These are phyloP conservation scores for Dipodomys stephensi DNA, from an alignment of 2,113 vertebrate species.

Conservation along the genomic window DNA sequence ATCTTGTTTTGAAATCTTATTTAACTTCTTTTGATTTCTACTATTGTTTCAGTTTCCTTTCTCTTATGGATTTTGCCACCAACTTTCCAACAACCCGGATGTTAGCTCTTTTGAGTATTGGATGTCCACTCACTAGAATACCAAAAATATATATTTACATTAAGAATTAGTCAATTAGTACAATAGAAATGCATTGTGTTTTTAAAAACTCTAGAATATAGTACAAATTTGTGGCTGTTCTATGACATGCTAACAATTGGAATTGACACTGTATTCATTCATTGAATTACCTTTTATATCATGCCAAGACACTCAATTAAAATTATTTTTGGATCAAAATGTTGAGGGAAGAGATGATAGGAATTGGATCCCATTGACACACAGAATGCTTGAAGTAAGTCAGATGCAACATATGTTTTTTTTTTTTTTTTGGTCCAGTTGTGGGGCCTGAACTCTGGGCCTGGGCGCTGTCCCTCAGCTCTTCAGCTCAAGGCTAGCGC, in stretches of 20 bases:
- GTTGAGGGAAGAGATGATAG: not conserved
- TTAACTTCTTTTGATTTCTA: constrained; percentile 6
- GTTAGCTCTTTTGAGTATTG: constrained; percentile 79
- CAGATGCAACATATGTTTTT: not conserved
- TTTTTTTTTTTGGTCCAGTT: too few relatives aligned
- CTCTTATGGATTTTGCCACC: constrained; percentile 75
- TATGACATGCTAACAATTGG: not conserved
- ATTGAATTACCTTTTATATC: not conserved
- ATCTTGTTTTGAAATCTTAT: not conserved
- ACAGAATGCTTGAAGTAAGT: not conserved
- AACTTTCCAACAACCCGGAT: constrained; percentile 80
- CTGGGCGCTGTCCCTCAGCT: too few relatives aligned
- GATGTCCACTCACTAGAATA: constrained; percentile 72
- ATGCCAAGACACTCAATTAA: not conserved
- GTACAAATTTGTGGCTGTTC: not conserved
- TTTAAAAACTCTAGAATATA: constrained; percentile 9
- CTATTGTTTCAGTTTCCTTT: constrained; percentile 76
- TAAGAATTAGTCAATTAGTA: constrained; percentile 47
- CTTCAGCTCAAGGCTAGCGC: too few relatives aligned
- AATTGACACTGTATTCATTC: not conserved
- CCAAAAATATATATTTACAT: constrained; percentile 68
- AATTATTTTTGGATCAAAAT: not conserved
- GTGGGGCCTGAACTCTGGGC: too few relatives aligned
- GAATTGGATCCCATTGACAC: not conserved
- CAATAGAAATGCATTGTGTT: not conserved